phyloP scores from a whole-genome alignment of 2,888 invertebrate genomes.

The Willowsia nigromaculata region DNA sequence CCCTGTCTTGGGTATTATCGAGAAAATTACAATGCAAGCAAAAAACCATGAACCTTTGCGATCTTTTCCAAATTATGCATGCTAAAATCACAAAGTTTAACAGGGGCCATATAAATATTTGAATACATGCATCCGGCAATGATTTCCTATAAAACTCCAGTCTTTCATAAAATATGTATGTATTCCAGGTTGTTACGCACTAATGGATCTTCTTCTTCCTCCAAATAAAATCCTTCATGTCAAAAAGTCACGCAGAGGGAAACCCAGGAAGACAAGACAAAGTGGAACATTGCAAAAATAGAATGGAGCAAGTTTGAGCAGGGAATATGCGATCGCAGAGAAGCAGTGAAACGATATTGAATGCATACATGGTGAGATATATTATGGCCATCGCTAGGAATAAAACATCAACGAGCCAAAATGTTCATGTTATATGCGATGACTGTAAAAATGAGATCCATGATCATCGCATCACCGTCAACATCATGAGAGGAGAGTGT shows the following conservation, averaged over 20 bases:
- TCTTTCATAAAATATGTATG: background rate
- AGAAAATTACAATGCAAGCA: conserved; percentile 62
- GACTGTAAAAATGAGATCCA: conserved; percentile 38
- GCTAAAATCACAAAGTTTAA: conserved; percentile 27
- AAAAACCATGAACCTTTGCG: conserved; percentile 46
- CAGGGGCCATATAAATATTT: background rate
- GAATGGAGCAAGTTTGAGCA: background rate
- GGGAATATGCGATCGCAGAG: conserved; percentile 2
- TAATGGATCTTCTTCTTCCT: conserved; percentile 58
- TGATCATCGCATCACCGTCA: conserved; percentile 16
- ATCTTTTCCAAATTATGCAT: conserved; percentile 8
- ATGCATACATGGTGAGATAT: no score
- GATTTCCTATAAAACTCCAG: background rate
- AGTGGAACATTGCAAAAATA: no score
- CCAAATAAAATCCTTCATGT: conserved; percentile 62
- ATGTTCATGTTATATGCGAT: conserved; percentile 12
- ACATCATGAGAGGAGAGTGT: conserved; percentile 34
- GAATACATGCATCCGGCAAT: background rate
- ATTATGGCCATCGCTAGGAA: conserved; percentile 46
- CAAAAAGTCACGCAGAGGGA: conserved; percentile 65
- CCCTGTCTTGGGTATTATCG: conserved; percentile 19
- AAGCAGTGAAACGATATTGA: no score
- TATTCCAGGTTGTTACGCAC: conserved; percentile 54
- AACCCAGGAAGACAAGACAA: conserved; percentile 50
- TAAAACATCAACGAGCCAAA: conserved; percentile 38